Base-by-base conservation (phyloP, 2,113 vertebrate genomes). In the Trichechus manatus region DNA sequence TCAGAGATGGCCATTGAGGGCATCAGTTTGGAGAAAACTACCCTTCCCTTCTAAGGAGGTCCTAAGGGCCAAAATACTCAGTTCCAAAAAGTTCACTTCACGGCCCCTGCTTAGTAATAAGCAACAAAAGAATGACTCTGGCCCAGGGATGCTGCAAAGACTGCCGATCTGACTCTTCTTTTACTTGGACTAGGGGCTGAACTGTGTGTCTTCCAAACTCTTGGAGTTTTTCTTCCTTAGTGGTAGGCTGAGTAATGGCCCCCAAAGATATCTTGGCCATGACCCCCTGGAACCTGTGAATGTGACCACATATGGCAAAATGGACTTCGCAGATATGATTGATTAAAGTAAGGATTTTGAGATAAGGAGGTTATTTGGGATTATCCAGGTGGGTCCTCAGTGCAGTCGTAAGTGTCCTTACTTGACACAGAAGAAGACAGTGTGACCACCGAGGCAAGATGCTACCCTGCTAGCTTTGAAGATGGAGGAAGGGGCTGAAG, bases 401-500 rank as follows among this genome's bases (percentile, higher is more conserved):
- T 81, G 31, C 50, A 66, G 11, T 59, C 36, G 29, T 63, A 63
- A 56, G 53, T 63, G 74, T 93, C 94, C 79, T 81, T 81, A 42
- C 25, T 22, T 19, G 87, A n/a, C 17, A 23, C 23, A 85, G 87
- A 39, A 47, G 66, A 27, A 36, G 84, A 20, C 66, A 39, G 1
- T 44, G 63, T 88, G 89, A 42, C 85, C 56, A 6, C n/a, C 29
- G 7, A 11, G 53, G 85, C 36, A 39, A 29, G 59, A 42, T 68
- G 44, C 82, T 75, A 1, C 6, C 0, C 25, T 56, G 53, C 53
- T 56, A 11, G 53, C 53, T 17, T 15, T 56, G 53, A 56, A 56
- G 53, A 29, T 66, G 33, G 93, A 75, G 70, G 66, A 83, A 36
- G 92, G 78, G 87, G 92, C 95, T 70, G 86, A n/a, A 44, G 50